Conservation (phyloP, 2,113 vertebrate genomes). For the Eptesicus fuscus region DNA sequence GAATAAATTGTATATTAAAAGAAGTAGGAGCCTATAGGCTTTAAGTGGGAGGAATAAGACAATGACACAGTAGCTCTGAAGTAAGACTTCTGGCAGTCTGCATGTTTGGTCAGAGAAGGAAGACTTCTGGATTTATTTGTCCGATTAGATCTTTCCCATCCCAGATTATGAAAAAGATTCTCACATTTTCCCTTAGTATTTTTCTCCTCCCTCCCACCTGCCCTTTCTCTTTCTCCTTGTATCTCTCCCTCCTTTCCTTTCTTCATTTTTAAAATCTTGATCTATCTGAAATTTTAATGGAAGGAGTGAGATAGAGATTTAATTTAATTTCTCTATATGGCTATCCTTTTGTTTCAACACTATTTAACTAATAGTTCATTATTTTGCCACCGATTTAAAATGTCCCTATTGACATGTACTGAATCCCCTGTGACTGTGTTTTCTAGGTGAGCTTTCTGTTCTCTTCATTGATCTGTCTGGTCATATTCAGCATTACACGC, state of each 20-base stretch:
- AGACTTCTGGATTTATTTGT: not conserved
- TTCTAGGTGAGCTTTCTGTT: not conserved
- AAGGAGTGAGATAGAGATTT: not conserved
- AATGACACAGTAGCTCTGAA: not conserved
- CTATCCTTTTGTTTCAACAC: not conserved
- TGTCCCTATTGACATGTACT: not conserved
- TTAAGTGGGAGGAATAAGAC: not conserved
- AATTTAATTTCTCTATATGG: not conserved
- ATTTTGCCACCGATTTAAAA: not conserved
- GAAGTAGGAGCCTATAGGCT: not conserved
- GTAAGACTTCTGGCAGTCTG: not conserved
- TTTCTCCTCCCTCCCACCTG: not conserved
- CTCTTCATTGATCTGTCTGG: not conserved
- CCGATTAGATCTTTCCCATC: not conserved
- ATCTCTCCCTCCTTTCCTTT: not conserved
- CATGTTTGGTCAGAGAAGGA: not conserved
- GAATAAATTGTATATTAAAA: not conserved
- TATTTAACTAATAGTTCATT: not conserved
- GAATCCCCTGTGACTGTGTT: not conserved
- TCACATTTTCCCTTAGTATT: not conserved
- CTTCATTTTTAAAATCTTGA: not conserved
- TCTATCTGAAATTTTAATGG: not conserved
- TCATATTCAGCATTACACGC: not conserved
- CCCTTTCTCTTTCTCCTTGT: no score
- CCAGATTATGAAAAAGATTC: not conserved